Evolutionary conservation across 2,888 invertebrate genomes (phyloP), one percentile per base, ranked within the genome.

Genomic region (Diploptera punctata): DNA sequence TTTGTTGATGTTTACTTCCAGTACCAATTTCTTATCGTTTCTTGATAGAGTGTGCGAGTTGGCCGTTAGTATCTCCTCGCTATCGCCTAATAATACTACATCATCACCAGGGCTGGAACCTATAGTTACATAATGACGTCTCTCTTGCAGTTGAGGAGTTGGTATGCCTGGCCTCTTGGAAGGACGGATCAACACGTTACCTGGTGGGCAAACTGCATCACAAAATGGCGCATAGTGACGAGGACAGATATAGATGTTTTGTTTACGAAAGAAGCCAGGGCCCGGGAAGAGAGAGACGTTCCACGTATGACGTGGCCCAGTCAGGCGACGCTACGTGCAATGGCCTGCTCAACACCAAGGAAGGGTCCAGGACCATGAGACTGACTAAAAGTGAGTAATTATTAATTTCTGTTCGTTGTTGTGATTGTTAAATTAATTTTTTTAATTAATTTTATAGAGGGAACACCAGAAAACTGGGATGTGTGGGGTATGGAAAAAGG

Each of bases 211-310:
- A 81, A 77, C 78, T 83, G 74, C 79, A 79, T 73, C 80, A 81
- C 79, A 80, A 81, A 57, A 82, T 81, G 78, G 82, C 81, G 16
- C 82, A 88, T 18, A 87, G 89, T 0, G 91, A 91, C 77, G 93
- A 93, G 79, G 93, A 93, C 78, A 89, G 91, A 61, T 95, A 93
- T 83, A 88, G 93, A 84, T 95, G 95, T 79, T 94, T 94, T 83
- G 89, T 94, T 74, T 93, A 92, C 84, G 90, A 90, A 79, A 49
- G 57, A 16, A 44, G 69, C 24, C 47, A 52, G 21, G 49, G 62
- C 13, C 19, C n/a, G 21, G 54, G 65, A 2, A 61, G 67, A 67
- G 73, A 73, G 43, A 74, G 75, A 9, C 67, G 68, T 16, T 19
- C 52, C 21, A 62, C 33, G 18, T 75, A 73, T 60, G 67, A 75